These are phyloP conservation scores for Myxocyprinus asiaticus DNA, from an alignment of 2,113 vertebrate species.

Conservation along the genomic window DNA sequence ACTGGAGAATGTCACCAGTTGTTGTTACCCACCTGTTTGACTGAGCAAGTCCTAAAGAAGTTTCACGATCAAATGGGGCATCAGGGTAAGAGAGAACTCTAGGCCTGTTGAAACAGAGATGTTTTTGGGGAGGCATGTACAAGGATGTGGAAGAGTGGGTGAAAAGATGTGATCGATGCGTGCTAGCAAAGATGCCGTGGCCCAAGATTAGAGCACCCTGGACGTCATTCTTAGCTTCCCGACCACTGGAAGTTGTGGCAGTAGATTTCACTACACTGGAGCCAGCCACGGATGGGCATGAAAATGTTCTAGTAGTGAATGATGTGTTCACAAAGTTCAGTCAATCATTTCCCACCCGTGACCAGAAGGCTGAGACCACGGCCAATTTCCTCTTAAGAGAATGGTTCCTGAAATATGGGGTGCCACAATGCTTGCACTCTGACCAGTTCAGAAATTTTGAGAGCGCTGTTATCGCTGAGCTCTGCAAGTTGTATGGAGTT, in stretches of 20 bases:
- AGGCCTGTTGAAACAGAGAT: neutral
- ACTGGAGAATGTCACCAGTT: neutral
- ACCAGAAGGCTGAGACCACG: constrained; percentile 9
- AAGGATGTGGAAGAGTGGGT: constrained; percentile 13
- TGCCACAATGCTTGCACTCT: neutral
- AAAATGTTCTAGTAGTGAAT: neutral
- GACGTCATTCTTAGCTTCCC: neutral
- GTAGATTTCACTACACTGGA: neutral
- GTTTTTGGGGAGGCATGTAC: neutral
- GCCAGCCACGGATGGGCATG: neutral
- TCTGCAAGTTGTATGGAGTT: too few species aligned
- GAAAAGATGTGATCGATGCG: constrained; percentile 1
- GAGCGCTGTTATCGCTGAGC: neutral
- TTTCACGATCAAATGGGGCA: constrained; percentile 20
- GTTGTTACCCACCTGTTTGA: neutral
- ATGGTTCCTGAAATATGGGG: neutral
- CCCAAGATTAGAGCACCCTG: neutral
- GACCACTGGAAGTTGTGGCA: neutral
- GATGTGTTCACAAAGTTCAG: constrained; percentile 10
- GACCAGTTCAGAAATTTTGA: neutral
- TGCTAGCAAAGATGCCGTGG: neutral
- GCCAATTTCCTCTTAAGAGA: neutral
- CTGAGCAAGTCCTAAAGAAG: neutral
- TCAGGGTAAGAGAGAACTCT: neutral
- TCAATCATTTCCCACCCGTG: neutral